Evolutionary conservation across 2,113 vertebrate species (phyloP).

Genomic region (Etia nguti): DNA sequence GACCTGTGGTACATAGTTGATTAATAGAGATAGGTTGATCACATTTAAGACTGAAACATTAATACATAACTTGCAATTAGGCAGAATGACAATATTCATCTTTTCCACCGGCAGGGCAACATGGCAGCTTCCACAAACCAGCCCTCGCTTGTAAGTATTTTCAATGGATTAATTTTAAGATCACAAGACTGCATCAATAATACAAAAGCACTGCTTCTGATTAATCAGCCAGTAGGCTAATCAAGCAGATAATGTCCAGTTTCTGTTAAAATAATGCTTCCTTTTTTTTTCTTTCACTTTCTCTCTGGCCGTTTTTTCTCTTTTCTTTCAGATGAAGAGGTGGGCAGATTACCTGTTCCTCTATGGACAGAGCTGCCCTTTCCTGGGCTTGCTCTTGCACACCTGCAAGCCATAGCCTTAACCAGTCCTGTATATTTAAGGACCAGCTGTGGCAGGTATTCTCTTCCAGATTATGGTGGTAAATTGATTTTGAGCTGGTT

Average conservation of each 20-base stretch:
- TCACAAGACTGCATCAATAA: not conserved
- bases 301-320: not conserved
- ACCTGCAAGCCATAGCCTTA: not conserved
- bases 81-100: not conserved
- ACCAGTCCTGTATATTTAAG: not conserved
- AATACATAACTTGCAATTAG: not conserved
- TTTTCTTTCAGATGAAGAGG: not conserved
- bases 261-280: not conserved
- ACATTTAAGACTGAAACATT: not conserved
- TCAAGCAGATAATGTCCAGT: not conserved
- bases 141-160: not conserved
- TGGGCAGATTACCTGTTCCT: not conserved
- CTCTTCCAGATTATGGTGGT: not conserved
- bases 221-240: not conserved
- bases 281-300: not conserved
- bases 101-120: not conserved
- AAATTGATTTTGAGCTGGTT: too few relatives aligned
- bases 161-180: not conserved
- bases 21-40: not conserved
- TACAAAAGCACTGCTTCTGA: not conserved
- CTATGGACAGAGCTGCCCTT: not conserved
- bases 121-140: not conserved
- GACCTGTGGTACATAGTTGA: fast-evolving
- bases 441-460: not conserved
- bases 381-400: not conserved